Evolutionary conservation across 2,113 vertebrate species (phyloP), one percentile per base, ranked within the genome.

Genomic region (Amazona vittata): DNA sequence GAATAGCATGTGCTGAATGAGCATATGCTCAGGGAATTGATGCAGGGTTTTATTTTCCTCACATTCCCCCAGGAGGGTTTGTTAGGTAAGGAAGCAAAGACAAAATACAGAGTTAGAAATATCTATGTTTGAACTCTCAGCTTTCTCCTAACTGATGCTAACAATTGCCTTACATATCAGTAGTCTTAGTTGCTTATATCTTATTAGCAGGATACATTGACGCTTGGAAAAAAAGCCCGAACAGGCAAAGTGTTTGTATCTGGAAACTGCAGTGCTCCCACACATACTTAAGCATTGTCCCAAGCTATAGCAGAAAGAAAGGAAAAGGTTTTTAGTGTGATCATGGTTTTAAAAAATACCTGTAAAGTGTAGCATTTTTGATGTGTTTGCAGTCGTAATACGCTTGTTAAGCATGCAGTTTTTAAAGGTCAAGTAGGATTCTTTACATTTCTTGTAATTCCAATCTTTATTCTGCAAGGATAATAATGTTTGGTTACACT

Each of bases 391-490:
- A 83, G 57, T 69, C 41, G 70, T 67, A 74, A 80, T 89, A 73
- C 16, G 18, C 67, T 74, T 94, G 60, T 95, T 91, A 95, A 92
- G n/a, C 26, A 79, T 6, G 15, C 60, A 81, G 37, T 76, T 94
- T 96, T 90, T 94, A 94, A 96, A 93, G 87, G 76, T 86, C 15
- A n/a, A 86, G 29, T 76, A 82, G 20, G 76, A 81, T 39, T 76
- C 81, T 62, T 91, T 63, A 91, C 41, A 78, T 86, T 88, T 70
- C 64, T 76, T 84, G 62, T 84, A 96, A 95, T 89, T 94, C 17
- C 6, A n/a, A 1, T 79, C 78, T 94, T 75, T 69, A 50, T 76
- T 89, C 57, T 68, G 33, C 62, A 83, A 47, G 39, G 33, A 59
- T 12, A n/a, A 37, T 62, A 81, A 83, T 0, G 2, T 39, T 50